These are phyloP conservation scores for Morone chrysops DNA, from an alignment of 2,113 vertebrate species.

Conservation along the genomic window DNA sequence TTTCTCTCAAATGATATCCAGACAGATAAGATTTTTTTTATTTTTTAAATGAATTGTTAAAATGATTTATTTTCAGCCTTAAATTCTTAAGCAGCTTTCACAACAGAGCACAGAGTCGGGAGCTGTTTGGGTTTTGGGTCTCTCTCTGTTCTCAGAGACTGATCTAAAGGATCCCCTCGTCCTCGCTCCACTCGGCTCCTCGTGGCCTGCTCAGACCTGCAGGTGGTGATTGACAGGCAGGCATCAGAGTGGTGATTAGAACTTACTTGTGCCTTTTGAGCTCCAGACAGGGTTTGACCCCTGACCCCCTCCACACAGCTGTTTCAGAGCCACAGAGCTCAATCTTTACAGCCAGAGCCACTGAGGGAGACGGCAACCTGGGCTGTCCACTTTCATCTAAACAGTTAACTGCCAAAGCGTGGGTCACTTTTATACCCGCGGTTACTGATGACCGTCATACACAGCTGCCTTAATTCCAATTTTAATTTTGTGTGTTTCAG, in stretches of 20 bases:
- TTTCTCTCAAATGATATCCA: slow-evolving; percentile 63
- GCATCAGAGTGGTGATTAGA: slow-evolving; percentile 84
- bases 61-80: slow-evolving; percentile 51
- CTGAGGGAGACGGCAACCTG: slow-evolving; percentile 38
- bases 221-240: slow-evolving; percentile 80
- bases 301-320: slow-evolving; percentile 83
- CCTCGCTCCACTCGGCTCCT: slow-evolving; percentile 14
- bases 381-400: slow-evolving; percentile 13
- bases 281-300: slow-evolving; percentile 83
- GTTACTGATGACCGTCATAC: neutral
- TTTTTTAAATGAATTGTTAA: slow-evolving; percentile 43
- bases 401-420: neutral
- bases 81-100: slow-evolving; percentile 26
- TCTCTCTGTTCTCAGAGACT: neutral
- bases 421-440: slow-evolving; percentile 3
- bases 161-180: slow-evolving; percentile 24
- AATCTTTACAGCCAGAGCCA: slow-evolving; percentile 64
- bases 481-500: slow-evolving; percentile 79
- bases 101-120: slow-evolving; percentile 5
- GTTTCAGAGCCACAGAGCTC: slow-evolving; percentile 76
- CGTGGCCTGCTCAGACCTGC: slow-evolving; percentile 78
- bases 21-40: slow-evolving; percentile 57
- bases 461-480: slow-evolving; percentile 13
- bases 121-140: slow-evolving; percentile 23
- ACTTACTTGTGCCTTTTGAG: slow-evolving; percentile 76